phyloP scores from a whole-genome alignment of 2,888 invertebrate species.

The Apamea anceps region DNA sequence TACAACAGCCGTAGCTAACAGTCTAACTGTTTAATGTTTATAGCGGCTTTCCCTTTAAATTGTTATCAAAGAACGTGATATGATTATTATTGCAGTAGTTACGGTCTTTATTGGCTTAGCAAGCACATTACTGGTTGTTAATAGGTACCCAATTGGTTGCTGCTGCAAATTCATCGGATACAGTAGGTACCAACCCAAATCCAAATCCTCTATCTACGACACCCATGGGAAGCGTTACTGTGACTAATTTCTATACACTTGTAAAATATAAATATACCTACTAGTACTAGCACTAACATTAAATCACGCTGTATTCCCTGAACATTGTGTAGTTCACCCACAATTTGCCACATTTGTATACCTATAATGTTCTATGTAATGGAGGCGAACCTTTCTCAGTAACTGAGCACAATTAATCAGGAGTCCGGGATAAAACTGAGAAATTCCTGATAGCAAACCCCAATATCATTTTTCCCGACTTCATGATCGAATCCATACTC shows the following conservation, averaged over 20 bases:
- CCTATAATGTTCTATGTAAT: background rate
- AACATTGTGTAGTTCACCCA: background rate
- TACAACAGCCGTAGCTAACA: background rate
- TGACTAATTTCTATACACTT: constrained; percentile 32
- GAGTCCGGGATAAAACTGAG: background rate
- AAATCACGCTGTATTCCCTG: background rate
- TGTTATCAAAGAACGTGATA: background rate
- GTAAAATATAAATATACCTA: constrained; percentile 1
- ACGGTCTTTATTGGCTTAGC: background rate
- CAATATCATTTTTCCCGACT: background rate
- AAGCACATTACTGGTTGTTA: background rate
- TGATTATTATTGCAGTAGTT: background rate
- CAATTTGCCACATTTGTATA: background rate
- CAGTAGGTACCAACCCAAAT: constrained; percentile 24
- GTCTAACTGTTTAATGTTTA: background rate
- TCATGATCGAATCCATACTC: background rate
- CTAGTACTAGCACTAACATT: constrained; percentile 11
- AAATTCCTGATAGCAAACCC: background rate
- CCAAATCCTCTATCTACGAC: constrained; percentile 28
- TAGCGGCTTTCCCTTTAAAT: background rate
- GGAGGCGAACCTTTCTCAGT: background rate
- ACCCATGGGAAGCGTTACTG: constrained; percentile 43
- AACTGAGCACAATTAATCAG: background rate
- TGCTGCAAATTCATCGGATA: constrained; percentile 10
- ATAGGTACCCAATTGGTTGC: background rate